A percentile compares a stretch with the other conserved stretches of the same genome.
These are phyloP conservation scores for Bombus impatiens DNA, from an alignment of 1,140 invertebrate species.

Conservation along the genomic window DNA sequence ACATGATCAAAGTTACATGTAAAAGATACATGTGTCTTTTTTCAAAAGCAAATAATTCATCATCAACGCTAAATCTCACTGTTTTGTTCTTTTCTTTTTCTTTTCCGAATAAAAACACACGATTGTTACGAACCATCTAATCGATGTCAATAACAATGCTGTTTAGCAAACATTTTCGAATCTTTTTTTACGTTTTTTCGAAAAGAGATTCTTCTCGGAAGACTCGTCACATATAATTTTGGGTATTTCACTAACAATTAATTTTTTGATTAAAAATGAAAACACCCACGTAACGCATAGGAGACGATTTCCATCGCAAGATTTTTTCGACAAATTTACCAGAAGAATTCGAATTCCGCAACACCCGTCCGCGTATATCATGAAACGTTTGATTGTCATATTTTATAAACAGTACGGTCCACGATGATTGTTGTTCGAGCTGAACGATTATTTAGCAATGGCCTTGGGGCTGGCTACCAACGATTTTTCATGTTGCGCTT, in stretches of 20 bases:
- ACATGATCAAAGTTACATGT: no score
- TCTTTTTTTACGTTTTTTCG: neutral
- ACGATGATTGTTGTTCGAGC: constrained; percentile 49
- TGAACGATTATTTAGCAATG: constrained; percentile 48
- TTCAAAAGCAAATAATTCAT: no score
- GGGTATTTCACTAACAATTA: no score
- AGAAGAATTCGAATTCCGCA: constrained; percentile 15
- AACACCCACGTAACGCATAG: neutral
- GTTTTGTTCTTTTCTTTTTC: no score
- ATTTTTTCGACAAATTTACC: constrained; percentile 16
- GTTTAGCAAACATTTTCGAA: neutral
- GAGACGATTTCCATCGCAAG: neutral
- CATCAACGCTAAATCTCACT: no score
- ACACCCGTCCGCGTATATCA: neutral
- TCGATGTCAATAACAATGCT: neutral
- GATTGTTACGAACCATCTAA: neutral
- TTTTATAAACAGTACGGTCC: constrained; percentile 60
- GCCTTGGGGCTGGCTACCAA: constrained; percentile 10
- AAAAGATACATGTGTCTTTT: no score
- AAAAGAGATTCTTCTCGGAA: neutral
- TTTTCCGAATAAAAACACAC: neutral
- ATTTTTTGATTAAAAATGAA: neutral
- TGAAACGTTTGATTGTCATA: constrained; percentile 56
- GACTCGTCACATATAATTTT: neutral
- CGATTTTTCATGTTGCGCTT: constrained; percentile 53